Evolutionary conservation across 2,113 vertebrate genomes (phyloP), one percentile per base, ranked within the genome.

Genomic region (Astatotilapia flaviijosephi): DNA sequence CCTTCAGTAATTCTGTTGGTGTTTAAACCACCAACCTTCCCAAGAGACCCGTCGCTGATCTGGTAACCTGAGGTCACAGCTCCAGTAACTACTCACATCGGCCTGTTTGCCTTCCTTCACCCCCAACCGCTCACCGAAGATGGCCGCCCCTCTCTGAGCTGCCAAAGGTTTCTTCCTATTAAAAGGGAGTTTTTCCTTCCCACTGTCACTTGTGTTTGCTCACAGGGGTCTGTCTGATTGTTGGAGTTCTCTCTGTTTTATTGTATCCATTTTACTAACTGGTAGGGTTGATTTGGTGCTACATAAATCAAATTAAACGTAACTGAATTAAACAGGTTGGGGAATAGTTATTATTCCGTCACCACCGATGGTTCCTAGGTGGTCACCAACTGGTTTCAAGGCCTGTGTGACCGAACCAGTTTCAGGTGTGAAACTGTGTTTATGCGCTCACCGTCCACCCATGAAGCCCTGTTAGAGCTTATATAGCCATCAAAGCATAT

Each of bases 191-290:
- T 62, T 62, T 62, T 62, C 2, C 2, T 60, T 60, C 56, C 28
- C 28, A 0, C 56, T 60, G 28, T 33, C 3, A 2, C 56, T 33
- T 33, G 58, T 33, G 28, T 1, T 19, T 0, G 58, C 15, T 62
- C 15, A 62, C 15, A 19, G 28, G 4, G 55, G 23, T 23, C 23
- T 56, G 23, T 6, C 28, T 33, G 58, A 33, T 19, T 11, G 58
- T 33, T 19, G 15, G 28, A 17, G 5, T 33, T 31, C 0, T 60
- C 3, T 58, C 26, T 58, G 14, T 60, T 56, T 56, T 60, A 17
- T 10, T 60, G 8, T 31, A 60, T 33, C 28, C 0, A 1, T 62
- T 58, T 58, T 33, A 31, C 2, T 60, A 10, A 10, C 28, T 60
- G 2, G 56, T 31, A 1, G 28, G 5, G 15, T 19, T 62, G 58